These are phyloP conservation scores for human DNA, from an alignment of 2,113 vertebrate genomes.

Conservation along the genomic window DNA sequence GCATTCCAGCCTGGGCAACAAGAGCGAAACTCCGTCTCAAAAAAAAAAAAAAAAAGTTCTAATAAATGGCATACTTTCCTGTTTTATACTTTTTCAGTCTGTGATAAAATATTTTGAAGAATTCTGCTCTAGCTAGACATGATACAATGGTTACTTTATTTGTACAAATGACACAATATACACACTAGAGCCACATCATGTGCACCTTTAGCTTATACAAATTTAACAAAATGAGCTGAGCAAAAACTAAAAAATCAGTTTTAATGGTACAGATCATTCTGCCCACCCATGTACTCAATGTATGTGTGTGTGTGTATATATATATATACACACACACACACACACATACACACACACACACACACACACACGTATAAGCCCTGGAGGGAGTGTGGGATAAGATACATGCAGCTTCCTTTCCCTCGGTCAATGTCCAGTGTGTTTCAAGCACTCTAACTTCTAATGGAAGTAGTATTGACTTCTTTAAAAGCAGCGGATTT, in stretches of 20 bases:
- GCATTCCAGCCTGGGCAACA: too few species aligned
- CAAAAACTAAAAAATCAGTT: not conserved
- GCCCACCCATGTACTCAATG: not conserved
- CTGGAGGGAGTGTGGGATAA: not conserved
- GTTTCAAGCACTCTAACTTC: not conserved
- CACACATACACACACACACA: too few species aligned
- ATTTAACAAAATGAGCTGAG: not conserved
- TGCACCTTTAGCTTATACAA: not conserved
- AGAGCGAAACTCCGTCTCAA: too few species aligned
- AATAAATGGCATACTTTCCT: not conserved
- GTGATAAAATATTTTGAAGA: not conserved
- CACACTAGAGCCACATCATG: not conserved
- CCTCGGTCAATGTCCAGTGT: not conserved
- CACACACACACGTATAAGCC: too few species aligned
- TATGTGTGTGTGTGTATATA: fast-evolving
- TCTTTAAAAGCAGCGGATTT: constrained; percentile 12
- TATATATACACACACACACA: too few species aligned
- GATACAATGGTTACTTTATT: not conserved
- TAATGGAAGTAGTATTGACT: not conserved
- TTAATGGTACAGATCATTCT: not conserved
- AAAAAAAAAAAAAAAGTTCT: not conserved
- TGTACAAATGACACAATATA: not conserved
- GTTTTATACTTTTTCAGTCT: not conserved
- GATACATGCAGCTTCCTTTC: too few species aligned
- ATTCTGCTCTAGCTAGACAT: not conserved